phyloP scores from a whole-genome alignment of 2,113 vertebrate genomes.

The Pardalotus punctatus region DNA sequence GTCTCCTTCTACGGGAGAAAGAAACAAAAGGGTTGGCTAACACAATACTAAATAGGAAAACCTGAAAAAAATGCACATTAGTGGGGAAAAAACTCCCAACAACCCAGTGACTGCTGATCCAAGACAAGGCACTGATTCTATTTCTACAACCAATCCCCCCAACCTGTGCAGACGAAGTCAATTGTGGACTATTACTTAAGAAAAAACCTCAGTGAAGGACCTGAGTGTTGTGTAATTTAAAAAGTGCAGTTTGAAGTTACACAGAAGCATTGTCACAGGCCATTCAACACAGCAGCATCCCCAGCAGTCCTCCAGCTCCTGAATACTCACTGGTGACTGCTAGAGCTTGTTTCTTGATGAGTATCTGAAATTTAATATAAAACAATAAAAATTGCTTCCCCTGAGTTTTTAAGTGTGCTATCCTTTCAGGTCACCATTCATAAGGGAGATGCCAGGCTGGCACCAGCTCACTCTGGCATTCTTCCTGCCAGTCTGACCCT shows the following conservation, averaged over 20 bases:
- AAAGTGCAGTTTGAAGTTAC: background rate
- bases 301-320: background rate
- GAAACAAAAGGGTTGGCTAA: background rate
- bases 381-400: background rate
- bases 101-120: background rate
- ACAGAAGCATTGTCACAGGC: background rate
- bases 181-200: background rate
- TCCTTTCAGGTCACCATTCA: background rate
- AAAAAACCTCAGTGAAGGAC: background rate
- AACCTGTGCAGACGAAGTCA: background rate
- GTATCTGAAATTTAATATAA: background rate
- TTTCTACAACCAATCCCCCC: background rate
- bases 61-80: background rate
- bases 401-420: background rate
- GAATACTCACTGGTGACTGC: background rate
- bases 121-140: background rate
- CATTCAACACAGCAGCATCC: background rate
- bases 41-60: background rate
- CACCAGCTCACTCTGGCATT: background rate
- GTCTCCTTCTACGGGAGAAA: background rate
- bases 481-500: background rate
- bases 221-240: background rate
- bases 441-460: background rate
- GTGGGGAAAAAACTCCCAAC: background rate
- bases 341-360: background rate